Base-by-base conservation (phyloP, 2,888 invertebrate species). In the Philereme transversata region DNA sequence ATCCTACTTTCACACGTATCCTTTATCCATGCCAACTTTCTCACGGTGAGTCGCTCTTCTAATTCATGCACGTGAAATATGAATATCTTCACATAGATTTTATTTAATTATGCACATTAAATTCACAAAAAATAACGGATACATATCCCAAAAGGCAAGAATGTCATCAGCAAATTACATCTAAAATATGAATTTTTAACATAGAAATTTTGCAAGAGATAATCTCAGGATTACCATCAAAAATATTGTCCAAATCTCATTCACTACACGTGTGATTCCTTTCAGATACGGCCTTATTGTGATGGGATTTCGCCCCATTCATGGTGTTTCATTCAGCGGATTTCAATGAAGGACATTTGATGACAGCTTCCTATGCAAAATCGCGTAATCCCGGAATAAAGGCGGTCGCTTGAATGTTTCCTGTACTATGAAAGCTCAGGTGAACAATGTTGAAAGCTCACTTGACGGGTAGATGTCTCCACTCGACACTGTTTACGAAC, bases 341-440 rank as follows among this genome's bases (percentile, higher is more conserved):
- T 74, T 78, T 85, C 79, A 85, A 84, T 79, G 74, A 75, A 69
- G 81, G 82, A 87, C 83, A 86, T 87, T 84, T 81, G 87, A 85
- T 81, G 87, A 86, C 83, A 83, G 84, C 81, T 90, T 89, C 91
- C 92, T 91, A 92, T 89, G 90, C 90, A 88, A 90, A 90, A 90
- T 88, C 78, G 73, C 79, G 77, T 90, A 90, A 92, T 92, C 90
- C 90, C 83, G 84, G 89, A 86, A 90, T 88, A 91, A 91, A 90
- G 84, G 86, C 75, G 76, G 76, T 74, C 79, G 82, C 79, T 78
- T 78, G 77, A 82, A 87, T 86, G 85, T 84, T 90, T 91, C 90
- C 90, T 88, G 79, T 80, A 68, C 70, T 58, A 67, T 71, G 68
- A 65, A 56, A 69, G 71, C 73, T 75, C 76, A 73, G 76, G 75